A percentile compares a stretch with the other conserved stretches of the same genome.
Conservation (phyloP, 2,888 invertebrate genomes). For the Ceraclea dissimilis region DNA sequence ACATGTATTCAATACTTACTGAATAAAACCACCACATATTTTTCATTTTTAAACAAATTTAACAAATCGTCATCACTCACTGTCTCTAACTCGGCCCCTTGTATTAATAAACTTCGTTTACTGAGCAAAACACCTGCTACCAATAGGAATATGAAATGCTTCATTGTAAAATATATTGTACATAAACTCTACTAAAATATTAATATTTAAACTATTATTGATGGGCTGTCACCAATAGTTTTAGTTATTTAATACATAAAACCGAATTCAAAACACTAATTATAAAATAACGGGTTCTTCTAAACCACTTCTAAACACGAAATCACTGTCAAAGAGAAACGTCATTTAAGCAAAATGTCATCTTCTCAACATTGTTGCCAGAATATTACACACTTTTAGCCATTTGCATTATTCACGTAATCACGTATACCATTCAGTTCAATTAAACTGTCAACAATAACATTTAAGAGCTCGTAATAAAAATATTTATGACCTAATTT, state of each 20-base stretch:
- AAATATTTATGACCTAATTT: too few relatives aligned
- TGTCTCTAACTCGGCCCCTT: constrained; percentile 43
- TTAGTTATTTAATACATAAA: too few relatives aligned
- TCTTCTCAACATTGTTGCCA: too few relatives aligned
- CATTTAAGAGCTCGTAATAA: too few relatives aligned
- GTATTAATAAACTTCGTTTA: not conserved
- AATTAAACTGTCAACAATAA: too few relatives aligned
- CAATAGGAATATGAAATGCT: constrained; percentile 8
- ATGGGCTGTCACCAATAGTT: too few relatives aligned
- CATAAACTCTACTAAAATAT: not conserved
- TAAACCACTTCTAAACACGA: too few relatives aligned
- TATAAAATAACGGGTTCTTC: not conserved
- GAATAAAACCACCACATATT: constrained; percentile 74
- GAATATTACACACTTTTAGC: too few relatives aligned
- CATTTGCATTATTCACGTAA: too few relatives aligned
- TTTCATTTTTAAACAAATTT: constrained; percentile 67
- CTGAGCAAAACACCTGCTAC: constrained; percentile 6
- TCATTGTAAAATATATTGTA: constrained; percentile 10
- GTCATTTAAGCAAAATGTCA: not conserved
- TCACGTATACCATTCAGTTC: too few relatives aligned
- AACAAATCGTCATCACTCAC: constrained; percentile 74
- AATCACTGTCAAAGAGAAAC: not conserved
- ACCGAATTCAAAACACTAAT: too few relatives aligned
- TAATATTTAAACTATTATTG: not conserved
- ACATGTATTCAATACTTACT: constrained; percentile 67